Evolutionary conservation across 2,888 invertebrate species (phyloP).

Genomic region (Temnothorax ravouxi): DNA sequence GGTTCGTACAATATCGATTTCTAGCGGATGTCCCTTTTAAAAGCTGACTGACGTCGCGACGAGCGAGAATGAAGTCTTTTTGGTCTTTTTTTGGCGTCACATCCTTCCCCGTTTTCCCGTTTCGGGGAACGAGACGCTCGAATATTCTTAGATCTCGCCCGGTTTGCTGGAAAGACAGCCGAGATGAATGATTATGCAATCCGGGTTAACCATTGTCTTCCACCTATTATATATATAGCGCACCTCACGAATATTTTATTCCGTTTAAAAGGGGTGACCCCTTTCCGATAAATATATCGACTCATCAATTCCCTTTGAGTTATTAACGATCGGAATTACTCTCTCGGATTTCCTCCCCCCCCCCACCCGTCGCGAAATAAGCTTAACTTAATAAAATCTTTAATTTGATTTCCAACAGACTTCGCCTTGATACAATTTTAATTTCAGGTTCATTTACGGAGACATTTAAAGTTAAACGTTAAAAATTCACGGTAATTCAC

Average conservation of each 20-base stretch:
- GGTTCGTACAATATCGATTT: slow-evolving; percentile 14
- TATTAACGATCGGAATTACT: slow-evolving; percentile 19
- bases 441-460: slow-evolving; percentile 17
- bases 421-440: slow-evolving; percentile 26
- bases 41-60: background rate
- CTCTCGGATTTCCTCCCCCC: background rate
- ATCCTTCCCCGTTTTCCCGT: background rate
- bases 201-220: background rate
- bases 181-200: background rate
- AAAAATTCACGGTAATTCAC: slow-evolving; percentile 21
- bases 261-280: background rate
- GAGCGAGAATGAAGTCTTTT: slow-evolving; percentile 18
- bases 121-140: background rate
- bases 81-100: background rate
- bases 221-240: too few species aligned
- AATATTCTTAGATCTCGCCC: slow-evolving; percentile 9
- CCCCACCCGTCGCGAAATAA: background rate
- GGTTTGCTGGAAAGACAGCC: background rate
- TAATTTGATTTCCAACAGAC: slow-evolving; percentile 17
- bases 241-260: slow-evolving; percentile 5
- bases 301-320: slow-evolving; percentile 14
- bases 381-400: slow-evolving; percentile 35
- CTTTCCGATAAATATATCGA: slow-evolving; percentile 7
- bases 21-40: background rate
- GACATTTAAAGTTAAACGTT: slow-evolving; percentile 41